Evolutionary conservation across 1,140 invertebrate species (phyloP).

Genomic region (Scaptomyza pallida): DNA sequence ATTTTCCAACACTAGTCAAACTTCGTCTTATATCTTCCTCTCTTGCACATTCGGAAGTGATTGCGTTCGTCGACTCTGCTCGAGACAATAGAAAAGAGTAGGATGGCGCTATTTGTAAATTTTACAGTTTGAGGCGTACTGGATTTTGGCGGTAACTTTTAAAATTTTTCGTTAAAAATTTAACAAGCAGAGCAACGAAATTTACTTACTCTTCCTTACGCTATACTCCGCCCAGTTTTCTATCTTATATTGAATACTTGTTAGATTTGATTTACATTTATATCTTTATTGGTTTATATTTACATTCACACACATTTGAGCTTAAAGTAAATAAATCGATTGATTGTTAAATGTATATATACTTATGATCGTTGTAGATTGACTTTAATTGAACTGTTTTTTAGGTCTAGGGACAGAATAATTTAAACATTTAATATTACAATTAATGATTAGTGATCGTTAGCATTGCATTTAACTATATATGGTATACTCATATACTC

Average conservation of each 20-base stretch:
- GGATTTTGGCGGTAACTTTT: slow-evolving; percentile 2
- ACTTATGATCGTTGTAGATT: slow-evolving; percentile 42
- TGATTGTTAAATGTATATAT: slow-evolving; percentile 18
- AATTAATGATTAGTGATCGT: slow-evolving; percentile 76
- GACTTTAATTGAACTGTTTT: slow-evolving; percentile 40
- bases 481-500: slow-evolving; percentile 12
- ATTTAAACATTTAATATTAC: slow-evolving; percentile 59
- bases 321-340: slow-evolving; percentile 34
- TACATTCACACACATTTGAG: slow-evolving; percentile 56
- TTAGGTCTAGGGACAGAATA: slow-evolving; percentile 50
- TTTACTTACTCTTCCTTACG: too few species aligned
- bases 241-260: neutral
- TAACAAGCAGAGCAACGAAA: too few species aligned
- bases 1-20: slow-evolving; percentile 19
- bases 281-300: slow-evolving; percentile 48
- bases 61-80: neutral
- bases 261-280: slow-evolving; percentile 11
- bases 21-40: neutral
- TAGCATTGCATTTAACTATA: slow-evolving; percentile 40
- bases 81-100: neutral
- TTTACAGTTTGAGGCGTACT: slow-evolving; percentile 40
- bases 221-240: too few species aligned
- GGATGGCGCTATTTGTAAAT: neutral
- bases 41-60: neutral
- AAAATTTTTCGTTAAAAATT: too few species aligned